phyloP scores from a whole-genome alignment of 2,888 invertebrate species.

The Thereva unica region DNA sequence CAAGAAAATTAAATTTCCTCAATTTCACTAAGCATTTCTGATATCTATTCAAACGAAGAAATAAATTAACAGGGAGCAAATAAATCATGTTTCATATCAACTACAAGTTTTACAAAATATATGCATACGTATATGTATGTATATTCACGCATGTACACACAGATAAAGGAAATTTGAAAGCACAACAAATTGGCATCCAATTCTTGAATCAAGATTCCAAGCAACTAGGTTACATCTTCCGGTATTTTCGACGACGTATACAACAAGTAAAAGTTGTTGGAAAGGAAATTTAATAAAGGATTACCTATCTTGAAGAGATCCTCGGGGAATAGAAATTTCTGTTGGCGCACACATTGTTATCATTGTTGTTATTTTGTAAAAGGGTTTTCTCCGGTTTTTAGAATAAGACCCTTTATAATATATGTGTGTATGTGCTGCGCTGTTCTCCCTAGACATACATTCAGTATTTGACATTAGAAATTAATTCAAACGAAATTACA shows the following conservation, averaged over 20 bases:
- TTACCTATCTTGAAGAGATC: conserved; percentile 17
- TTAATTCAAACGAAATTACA: conserved; percentile 26
- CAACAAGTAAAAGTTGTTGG: not conserved
- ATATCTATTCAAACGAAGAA: too few species aligned
- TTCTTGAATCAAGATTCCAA: not conserved
- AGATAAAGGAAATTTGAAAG: conserved; percentile 4
- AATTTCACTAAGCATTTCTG: too few species aligned
- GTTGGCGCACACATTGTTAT: conserved; percentile 7
- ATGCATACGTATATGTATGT: too few species aligned
- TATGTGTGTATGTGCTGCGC: too few species aligned
- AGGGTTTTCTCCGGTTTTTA: not conserved
- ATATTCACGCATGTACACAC: not conserved
- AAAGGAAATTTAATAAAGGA: conserved; percentile 25
- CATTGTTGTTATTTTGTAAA: not conserved
- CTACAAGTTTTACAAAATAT: too few species aligned
- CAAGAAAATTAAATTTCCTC: too few species aligned
- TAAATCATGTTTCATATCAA: too few species aligned
- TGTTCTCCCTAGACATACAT: not conserved
- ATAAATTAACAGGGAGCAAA: too few species aligned
- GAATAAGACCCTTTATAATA: too few species aligned
- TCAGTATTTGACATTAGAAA: conserved; percentile 7
- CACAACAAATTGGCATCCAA: conserved; percentile 21
- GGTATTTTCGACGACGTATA: not conserved
- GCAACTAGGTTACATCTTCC: conserved; percentile 17
- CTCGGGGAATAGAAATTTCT: conserved; percentile 7